Conservation (phyloP, 2,113 vertebrate genomes). For the Ellobius talpinus region DNA sequence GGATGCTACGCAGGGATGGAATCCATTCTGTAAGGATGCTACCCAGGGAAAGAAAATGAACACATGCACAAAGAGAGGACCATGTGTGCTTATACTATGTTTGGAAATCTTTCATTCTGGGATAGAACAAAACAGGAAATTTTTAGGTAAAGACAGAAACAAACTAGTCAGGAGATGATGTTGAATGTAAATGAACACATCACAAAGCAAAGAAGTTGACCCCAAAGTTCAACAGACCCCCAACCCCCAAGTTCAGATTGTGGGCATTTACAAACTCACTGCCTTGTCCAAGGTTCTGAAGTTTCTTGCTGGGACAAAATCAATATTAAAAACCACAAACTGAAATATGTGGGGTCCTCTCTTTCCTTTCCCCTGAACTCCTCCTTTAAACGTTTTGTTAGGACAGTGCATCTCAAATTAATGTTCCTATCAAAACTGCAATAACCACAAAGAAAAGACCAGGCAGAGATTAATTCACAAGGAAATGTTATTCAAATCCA, state of each 20-base stretch:
- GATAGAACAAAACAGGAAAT: not conserved
- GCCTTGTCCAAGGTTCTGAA: not conserved
- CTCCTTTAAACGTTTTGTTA: not conserved
- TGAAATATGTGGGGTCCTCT: not conserved
- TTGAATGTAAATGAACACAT: not conserved
- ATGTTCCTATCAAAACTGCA: not conserved
- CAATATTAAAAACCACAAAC: not conserved
- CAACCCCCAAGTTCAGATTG: not conserved
- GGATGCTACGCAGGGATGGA: not conserved
- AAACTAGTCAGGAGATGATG: not conserved
- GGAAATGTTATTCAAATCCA: conserved; percentile 46
- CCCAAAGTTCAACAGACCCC: too few species aligned
- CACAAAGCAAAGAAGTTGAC: not conserved
- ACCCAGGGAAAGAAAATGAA: not conserved
- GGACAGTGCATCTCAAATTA: not conserved
- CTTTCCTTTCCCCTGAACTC: not conserved
- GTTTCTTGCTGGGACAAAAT: conserved; percentile 27
- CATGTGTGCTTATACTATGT: not conserved
- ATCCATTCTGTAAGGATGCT: not conserved
- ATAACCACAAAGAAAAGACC: not conserved
- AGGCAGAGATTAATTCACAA: not conserved
- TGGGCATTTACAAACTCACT: not conserved
- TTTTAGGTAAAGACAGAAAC: not conserved
- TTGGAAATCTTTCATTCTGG: not conserved
- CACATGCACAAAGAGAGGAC: not conserved